phyloP scores from a whole-genome alignment of 2,113 vertebrate species.

The Nerophis ophidion region DNA sequence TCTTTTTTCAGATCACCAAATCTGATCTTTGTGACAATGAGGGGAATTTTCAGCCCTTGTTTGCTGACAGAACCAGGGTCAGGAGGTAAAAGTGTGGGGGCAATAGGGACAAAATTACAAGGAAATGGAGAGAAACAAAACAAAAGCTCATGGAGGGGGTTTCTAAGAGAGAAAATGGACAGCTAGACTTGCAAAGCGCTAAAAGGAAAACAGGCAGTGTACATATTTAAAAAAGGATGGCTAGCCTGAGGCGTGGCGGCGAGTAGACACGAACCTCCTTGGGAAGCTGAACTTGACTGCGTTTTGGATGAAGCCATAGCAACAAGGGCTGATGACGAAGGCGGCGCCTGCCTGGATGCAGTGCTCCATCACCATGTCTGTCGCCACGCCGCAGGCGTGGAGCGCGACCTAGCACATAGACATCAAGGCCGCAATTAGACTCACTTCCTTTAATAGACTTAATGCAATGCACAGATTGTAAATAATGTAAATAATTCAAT shows the following conservation, averaged over 20 bases:
- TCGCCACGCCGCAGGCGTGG: slow-evolving; percentile 93
- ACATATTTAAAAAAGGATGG: slow-evolving; percentile 1
- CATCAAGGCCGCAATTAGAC: not conserved
- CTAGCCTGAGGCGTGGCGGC: not conserved
- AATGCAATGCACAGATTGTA: too few species aligned
- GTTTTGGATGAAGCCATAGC: slow-evolving; percentile 96
- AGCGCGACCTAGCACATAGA: slow-evolving; percentile 79
- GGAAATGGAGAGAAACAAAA: too few species aligned
- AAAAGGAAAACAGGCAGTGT: slow-evolving; percentile 23
- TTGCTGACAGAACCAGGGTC: too few species aligned
- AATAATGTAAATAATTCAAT: too few species aligned
- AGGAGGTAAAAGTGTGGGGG: too few species aligned
- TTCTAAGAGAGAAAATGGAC: too few species aligned
- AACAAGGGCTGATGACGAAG: slow-evolving; percentile 91
- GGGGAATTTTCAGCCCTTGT: too few species aligned
- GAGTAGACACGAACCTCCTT: slow-evolving; percentile 74
- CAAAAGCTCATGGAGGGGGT: too few species aligned
- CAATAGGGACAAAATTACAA: too few species aligned
- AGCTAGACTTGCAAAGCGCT: not conserved
- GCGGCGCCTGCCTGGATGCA: slow-evolving; percentile 79
- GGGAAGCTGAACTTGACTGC: slow-evolving; percentile 90
- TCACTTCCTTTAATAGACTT: too few species aligned
- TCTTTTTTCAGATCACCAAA: too few species aligned
- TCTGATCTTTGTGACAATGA: too few species aligned
- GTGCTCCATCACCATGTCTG: slow-evolving; percentile 93